Conservation (phyloP, 2,888 invertebrate genomes). For the Parnassius smintheus region DNA sequence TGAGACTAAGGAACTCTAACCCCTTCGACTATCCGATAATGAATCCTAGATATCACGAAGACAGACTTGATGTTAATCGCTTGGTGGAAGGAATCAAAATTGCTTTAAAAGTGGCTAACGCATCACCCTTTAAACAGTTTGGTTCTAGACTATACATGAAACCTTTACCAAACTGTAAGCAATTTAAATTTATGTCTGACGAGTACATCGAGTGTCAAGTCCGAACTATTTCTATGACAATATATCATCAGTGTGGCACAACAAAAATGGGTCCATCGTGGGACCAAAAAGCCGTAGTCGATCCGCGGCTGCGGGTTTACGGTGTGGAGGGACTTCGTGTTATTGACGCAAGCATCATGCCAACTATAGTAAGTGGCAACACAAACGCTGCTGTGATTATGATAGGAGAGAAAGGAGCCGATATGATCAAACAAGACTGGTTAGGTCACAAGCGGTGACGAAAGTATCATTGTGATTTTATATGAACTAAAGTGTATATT, state of each 20-base stretch:
- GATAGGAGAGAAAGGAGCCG: slow-evolving; percentile 94
- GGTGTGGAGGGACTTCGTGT: slow-evolving; percentile 90
- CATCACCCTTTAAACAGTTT: slow-evolving; percentile 89
- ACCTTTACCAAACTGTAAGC: slow-evolving; percentile 89
- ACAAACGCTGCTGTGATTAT: slow-evolving; percentile 96
- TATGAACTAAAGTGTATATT: slow-evolving; percentile 16
- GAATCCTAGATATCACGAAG: slow-evolving; percentile 95
- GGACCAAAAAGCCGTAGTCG: slow-evolving; percentile 91
- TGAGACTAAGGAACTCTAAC: slow-evolving; percentile 88
- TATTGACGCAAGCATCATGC: slow-evolving; percentile 94
- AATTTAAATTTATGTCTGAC: slow-evolving; percentile 87
- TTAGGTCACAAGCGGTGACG: slow-evolving; percentile 63
- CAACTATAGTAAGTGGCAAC: slow-evolving; percentile 92
- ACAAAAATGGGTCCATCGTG: slow-evolving; percentile 92
- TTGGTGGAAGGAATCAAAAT: slow-evolving; percentile 93
- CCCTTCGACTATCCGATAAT: slow-evolving; percentile 94
- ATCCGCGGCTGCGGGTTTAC: slow-evolving; percentile 88
- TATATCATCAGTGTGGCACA: slow-evolving; percentile 94
- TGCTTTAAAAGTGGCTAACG: slow-evolving; percentile 86
- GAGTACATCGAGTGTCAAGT: slow-evolving; percentile 94
- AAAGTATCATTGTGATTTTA: slow-evolving; percentile 13
- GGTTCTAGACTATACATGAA: slow-evolving; percentile 88
- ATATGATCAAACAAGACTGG: slow-evolving; percentile 93
- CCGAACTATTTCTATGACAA: slow-evolving; percentile 92
- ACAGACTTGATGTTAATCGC: slow-evolving; percentile 88